Percentiles rank a stretch among this genome's conserved stretches.
phyloP scores from a whole-genome alignment of 2,113 vertebrate species.

The Phrynosoma platyrhinos region DNA sequence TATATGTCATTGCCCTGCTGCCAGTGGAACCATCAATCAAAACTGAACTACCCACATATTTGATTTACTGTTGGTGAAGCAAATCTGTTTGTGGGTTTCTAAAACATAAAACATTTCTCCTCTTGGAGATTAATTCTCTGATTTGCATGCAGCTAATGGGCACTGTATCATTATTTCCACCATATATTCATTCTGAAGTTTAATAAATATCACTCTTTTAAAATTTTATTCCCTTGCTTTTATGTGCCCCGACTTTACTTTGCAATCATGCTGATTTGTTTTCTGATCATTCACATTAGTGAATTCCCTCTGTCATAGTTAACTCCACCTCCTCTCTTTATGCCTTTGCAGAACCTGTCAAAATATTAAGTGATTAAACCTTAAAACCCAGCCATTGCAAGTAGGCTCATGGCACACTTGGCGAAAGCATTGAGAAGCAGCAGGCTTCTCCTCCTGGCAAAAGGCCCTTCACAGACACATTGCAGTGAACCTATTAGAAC shows the following conservation, averaged over 20 bases:
- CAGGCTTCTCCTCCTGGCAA: conserved; percentile 46
- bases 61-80: conserved; percentile 78
- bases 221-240: not conserved
- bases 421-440: conserved; percentile 44
- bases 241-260: not conserved
- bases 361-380: conserved; percentile 64
- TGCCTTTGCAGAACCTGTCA: conserved; percentile 35
- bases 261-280: conserved; percentile 42
- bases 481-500: conserved; percentile 57
- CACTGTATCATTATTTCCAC: conserved; percentile 70
- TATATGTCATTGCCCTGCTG: conserved; percentile 73
- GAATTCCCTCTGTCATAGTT: conserved; percentile 55
- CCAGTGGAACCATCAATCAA: conserved; percentile 81
- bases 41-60: conserved; percentile 71
- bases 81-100: conserved; percentile 75
- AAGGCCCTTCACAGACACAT: conserved; percentile 49
- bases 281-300: conserved; percentile 61
- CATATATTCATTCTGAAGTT: conserved; percentile 69
- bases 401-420: conserved; percentile 54
- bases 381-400: conserved; percentile 49
- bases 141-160: conserved; percentile 75
- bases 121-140: conserved; percentile 76
- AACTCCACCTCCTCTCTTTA: conserved; percentile 58
- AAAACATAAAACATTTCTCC: conserved; percentile 80
- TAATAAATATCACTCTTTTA: conserved; percentile 54